These are phyloP conservation scores for Rhizoglyphus robini DNA, from an alignment of 1,140 invertebrate species.

Conservation along the genomic window DNA sequence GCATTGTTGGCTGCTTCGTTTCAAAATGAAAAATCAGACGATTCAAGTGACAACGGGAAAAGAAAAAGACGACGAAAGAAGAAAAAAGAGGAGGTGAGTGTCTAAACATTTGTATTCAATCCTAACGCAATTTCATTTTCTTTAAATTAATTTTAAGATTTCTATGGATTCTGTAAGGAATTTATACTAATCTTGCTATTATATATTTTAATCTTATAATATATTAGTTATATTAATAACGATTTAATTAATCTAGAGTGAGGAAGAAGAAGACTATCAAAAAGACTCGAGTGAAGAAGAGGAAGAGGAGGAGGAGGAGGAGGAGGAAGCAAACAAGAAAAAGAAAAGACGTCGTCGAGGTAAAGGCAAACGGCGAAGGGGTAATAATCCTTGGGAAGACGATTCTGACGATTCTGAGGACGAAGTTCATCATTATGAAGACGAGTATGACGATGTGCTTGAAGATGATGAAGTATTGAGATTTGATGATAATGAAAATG, in stretches of 20 bases:
- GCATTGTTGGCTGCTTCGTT: not conserved
- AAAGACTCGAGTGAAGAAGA: conserved; percentile 3
- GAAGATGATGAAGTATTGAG: conserved; percentile 26
- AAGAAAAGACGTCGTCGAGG: conserved; percentile 13
- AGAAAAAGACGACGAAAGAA: not conserved
- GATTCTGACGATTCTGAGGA: conserved; percentile 4
- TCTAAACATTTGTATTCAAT: not conserved
- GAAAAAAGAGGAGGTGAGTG: not conserved
- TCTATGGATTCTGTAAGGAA: not conserved
- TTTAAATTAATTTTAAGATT: not conserved
- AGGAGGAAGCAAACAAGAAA: not conserved
- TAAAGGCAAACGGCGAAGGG: conserved; percentile 9
- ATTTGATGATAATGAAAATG: conserved; percentile 27
- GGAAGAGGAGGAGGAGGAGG: not conserved
- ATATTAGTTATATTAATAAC: not conserved
- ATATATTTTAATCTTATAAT: not conserved
- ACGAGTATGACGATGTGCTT: conserved; percentile 23
- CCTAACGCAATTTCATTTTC: not conserved
- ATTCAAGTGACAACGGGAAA: not conserved
- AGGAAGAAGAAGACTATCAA: conserved; percentile 10
- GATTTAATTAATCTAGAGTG: not conserved
- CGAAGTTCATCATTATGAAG: not conserved
- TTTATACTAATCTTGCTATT: too few species aligned
- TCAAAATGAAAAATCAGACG: not conserved
- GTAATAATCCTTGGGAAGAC: conserved; percentile 20